Evolutionary conservation across 2,888 invertebrate genomes (phyloP), one percentile per base, ranked within the genome.

Genomic region (Amphimallon solstitiale): DNA sequence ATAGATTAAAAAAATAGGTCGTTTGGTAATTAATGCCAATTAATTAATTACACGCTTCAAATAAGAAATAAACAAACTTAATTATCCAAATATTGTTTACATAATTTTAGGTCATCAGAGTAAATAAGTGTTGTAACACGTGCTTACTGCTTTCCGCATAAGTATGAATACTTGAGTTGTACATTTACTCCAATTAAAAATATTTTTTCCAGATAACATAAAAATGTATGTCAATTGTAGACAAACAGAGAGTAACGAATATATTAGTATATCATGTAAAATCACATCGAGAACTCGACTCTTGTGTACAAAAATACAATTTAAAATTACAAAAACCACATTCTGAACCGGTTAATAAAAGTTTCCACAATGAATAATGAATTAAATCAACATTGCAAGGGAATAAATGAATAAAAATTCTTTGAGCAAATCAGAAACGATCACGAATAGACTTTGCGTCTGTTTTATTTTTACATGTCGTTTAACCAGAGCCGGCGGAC

Each of bases 341-440:
- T 59, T 43, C 56, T 5, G 29, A 59, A 59, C 56, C 56, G 56
- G 56, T 59, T 59, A 45, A 59, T 59, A 59, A 56, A 59, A 34
- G 23, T 29, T 59, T 43, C 23, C 56, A 59, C 43, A 59, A n/a
- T 59, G 56, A 59, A 59, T 59, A 43, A 59, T 29, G 56, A 59
- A 59, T 43, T 19, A 43, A 29, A 43, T 15, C 45, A 29, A 29
- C 43, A 59, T n/a, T 43, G 43, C 35, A 15, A 10, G 29, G 15
- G 35, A 29, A 59, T 43, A 43, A 23, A 59, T 14, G 23, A 59
- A 59, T 59, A 59, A 59, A 59, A 59, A 17, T 59, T 59, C 43
- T 43, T 43, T 17, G 12, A 29, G 43, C 29, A 45, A 59, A 43
- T 59, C 56, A 15, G 29, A 29, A 56, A n/a, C 43, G 43, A 29